Conservation (phyloP, 2,113 vertebrate genomes). For the Athene cunicularia region DNA sequence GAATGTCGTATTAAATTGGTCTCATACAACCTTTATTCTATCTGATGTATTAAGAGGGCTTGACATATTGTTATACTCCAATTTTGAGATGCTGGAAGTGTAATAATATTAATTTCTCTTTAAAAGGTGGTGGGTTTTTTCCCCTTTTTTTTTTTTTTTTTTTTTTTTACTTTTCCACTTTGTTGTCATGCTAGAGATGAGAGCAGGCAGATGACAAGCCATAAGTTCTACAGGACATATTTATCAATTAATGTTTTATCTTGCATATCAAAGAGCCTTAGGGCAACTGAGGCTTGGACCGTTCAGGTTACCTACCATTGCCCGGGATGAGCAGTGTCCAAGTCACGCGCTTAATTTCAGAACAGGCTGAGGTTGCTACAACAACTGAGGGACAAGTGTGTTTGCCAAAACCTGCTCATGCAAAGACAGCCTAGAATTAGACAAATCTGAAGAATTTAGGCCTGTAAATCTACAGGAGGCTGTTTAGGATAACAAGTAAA, state of each 20-base stretch:
- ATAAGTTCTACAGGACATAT: background rate
- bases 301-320: background rate
- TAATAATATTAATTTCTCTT: background rate
- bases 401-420: background rate
- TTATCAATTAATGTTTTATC: background rate
- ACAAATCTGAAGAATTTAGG: slow-evolving; percentile 28
- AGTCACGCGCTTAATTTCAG: background rate
- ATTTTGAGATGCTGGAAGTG: background rate
- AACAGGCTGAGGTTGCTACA: background rate
- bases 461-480: slow-evolving; percentile 61
- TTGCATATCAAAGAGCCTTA: background rate
- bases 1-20: background rate
- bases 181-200: background rate
- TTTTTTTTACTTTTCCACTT: background rate
- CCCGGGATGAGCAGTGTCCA: background rate
- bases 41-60: background rate
- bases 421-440: slow-evolving; percentile 24
- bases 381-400: background rate
- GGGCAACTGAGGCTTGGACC: background rate
- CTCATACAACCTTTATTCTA: background rate
- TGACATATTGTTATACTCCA: background rate
- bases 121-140: background rate
- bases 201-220: background rate
- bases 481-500: slow-evolving; percentile 63
- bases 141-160: no score